Base-by-base conservation (phyloP, 2,113 vertebrate genomes). In the Nanger granti region DNA sequence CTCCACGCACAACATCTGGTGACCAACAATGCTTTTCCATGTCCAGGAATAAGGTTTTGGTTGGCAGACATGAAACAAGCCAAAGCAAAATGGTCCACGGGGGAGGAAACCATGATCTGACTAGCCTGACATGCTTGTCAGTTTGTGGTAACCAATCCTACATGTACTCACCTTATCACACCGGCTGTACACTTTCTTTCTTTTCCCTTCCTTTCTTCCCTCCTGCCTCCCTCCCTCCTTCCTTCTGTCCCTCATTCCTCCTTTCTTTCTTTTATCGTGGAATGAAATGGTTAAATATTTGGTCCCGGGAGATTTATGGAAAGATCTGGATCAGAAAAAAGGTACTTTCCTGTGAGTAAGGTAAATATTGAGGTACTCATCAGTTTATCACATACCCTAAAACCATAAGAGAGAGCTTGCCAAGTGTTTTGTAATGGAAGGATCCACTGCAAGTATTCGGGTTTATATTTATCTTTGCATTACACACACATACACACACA, bases 401-500 rank as follows among this genome's bases (percentile, higher is more conserved):
- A 94, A 91, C 8, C 37, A 20, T 69, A 91, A 86, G 20, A 91
- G 26, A 96, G 14, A 86, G 44, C 13, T 97, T 84, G 91, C 82
- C 59, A 83, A 95, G 55, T 47, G 24, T 94, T 94, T 95, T 91
- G 31, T 97, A 96, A 69, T 37, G 90, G 44, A 92, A 94, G 34
- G 31, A 91, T 79, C 49, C 93, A 28, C 89, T 59, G 29, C 31
- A 96, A 93, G n/a, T 79, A 94, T 93, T 94, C 82, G 79, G 37
- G 3, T 85, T 96, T 95, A 79, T 88, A 94, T 94, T 95, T 95
- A 91, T 59, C 87, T 89, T 96, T 89, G 66, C 64, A 79, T 97
- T 95, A 93, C 55, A 87, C 20, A 94, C 44, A 80, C 4, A 94
- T 47, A 76, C 52, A 47, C 62, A 55, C 18, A 64, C 34, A 37